Conservation (phyloP, 2,888 invertebrate genomes). For the Minunthozetes semirufus region DNA sequence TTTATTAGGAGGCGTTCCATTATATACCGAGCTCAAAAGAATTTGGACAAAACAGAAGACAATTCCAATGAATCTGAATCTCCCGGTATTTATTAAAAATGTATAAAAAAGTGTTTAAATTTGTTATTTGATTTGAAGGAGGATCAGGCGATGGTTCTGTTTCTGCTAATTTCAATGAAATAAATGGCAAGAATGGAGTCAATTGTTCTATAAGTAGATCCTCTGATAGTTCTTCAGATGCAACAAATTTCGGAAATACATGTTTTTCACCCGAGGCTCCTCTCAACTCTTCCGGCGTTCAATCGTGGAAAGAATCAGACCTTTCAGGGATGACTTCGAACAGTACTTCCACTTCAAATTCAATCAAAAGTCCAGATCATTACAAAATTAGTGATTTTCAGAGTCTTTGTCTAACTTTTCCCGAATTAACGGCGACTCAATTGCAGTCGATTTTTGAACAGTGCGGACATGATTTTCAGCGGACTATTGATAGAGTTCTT, state of each 20-base stretch:
- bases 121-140: not conserved
- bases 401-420: conserved; percentile 31
- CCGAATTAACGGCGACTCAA: conserved; percentile 30
- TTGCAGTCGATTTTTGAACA: conserved; percentile 34
- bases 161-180: conserved; percentile 4
- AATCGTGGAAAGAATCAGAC: not conserved
- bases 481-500: conserved; percentile 33
- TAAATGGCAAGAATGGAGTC: not conserved
- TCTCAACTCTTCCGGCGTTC: not conserved
- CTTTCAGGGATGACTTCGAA: not conserved
- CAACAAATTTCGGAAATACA: not conserved
- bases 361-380: conserved; percentile 20
- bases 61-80: conserved; percentile 30
- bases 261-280: not conserved
- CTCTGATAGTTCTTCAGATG: conserved; percentile 21
- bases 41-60: conserved; percentile 32
- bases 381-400: conserved; percentile 34
- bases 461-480: conserved; percentile 34
- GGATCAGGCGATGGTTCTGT: conserved; percentile 3
- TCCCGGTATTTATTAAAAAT: not conserved
- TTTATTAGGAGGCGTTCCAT: conserved; percentile 27
- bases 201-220: conserved; percentile 15
- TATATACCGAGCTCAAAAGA: conserved; percentile 36
- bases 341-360: not conserved
- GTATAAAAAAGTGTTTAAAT: not conserved